Base-by-base conservation (phyloP, 2,888 invertebrate species). In the Drosophila greeni region DNA sequence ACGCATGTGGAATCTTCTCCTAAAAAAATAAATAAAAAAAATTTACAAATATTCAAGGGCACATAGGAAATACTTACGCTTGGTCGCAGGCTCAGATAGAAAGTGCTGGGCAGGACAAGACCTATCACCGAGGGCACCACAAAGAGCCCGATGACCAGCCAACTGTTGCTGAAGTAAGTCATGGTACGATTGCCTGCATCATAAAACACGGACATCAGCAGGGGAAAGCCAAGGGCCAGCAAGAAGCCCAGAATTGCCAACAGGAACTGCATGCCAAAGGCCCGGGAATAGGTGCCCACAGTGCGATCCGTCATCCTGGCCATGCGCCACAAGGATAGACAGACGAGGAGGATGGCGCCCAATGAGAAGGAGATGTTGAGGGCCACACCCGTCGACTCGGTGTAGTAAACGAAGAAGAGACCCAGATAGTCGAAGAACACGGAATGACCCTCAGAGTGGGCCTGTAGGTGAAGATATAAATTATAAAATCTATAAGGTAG, bases 371-470 rank as follows among this genome's bases (percentile, higher is more conserved):
- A 33, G 0, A 86, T 85, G 1, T 90, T 86, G 0, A 89, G 29
- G 0, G 87, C 78, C 43, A 89, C 85, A 0, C 90, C 90, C 0
- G 84, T 85, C 0, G 82, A 70, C 65, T 91, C 88, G 0, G 92
- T 90, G 81, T 95, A 95, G 53, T 89, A 89, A 3, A 95, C 85
- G 82, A 95, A 90, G 83, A 92, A 93, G 60, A 91, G 79, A 33
- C 94, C 94, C 68, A 95, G 85, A 61, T 92, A 91, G 86, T 95
- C 95, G 87, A 91, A 95, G 89, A 93, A 95, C 0, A 95, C 92
- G 4, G 91, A 90, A 9, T 88, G 85, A 18, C 90, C 86, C 14
- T 88, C 75, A 0, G 89, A 82, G 33, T 87, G 73, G 20, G 85
- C 76, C 90, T 91, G 84, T 39, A n/a, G 31, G 14, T 2, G 26